Evolutionary conservation across 2,113 vertebrate genomes (phyloP).

Genomic region (Pleuronectes platessa): DNA sequence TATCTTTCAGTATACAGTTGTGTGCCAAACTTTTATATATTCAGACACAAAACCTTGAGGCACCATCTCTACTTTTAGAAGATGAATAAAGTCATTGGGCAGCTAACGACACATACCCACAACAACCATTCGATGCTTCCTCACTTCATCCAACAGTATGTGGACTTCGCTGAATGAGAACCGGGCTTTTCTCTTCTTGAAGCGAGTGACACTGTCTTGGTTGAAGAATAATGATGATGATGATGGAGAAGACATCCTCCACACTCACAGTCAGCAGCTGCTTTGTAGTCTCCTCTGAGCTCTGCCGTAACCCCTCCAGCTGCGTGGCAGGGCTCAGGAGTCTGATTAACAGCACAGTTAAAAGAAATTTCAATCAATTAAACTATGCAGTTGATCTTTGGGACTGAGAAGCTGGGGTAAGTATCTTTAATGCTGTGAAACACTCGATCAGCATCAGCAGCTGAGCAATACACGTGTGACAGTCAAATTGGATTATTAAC

Average conservation of each 20-base stretch:
- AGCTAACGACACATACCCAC: constrained; percentile 75
- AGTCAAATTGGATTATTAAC: neutral
- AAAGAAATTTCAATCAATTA: neutral
- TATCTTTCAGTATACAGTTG: too few relatives aligned
- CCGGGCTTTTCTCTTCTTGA: constrained; percentile 85
- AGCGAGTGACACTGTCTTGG: constrained; percentile 72
- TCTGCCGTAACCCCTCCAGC: constrained; percentile 15
- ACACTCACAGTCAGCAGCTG: constrained; percentile 40
- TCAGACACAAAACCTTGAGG: neutral
- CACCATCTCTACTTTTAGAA: neutral
- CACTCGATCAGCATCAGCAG: constrained; percentile 1
- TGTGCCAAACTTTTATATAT: too few relatives aligned
- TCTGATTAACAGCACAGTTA: constrained; percentile 13
- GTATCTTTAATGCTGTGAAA: neutral
- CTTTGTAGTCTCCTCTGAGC: neutral
- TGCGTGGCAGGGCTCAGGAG: constrained; percentile 8
- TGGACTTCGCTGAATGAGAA: constrained; percentile 84
- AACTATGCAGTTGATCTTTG: neutral
- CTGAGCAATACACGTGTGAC: neutral
- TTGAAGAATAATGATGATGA: constrained; percentile 62
- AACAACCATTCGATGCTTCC: constrained; percentile 80
- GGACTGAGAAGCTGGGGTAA: neutral
- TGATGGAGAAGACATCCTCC: constrained; percentile 77
- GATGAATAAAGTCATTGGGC: rapidly evolving
- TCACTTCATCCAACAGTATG: constrained; percentile 84